Conservation (phyloP, 2,113 vertebrate genomes). For the Oryzias woworae region DNA sequence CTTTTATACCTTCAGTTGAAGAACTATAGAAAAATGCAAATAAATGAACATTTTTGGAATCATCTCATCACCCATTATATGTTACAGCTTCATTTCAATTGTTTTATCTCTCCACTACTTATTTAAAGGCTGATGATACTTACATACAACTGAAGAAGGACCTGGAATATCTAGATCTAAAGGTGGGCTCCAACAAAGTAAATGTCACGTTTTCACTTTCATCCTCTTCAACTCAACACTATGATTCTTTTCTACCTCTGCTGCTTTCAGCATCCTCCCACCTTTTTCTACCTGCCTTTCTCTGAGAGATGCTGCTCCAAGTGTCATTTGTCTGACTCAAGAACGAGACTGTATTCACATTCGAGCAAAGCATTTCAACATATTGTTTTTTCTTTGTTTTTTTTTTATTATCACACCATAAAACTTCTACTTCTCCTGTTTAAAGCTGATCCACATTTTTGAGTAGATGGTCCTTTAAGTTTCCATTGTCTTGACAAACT, state of each 20-base stretch:
- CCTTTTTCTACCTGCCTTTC: constrained; percentile 2
- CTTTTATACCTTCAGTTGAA: constrained; percentile 26
- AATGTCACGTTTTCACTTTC: constrained; percentile 50
- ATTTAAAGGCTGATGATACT: constrained; percentile 93
- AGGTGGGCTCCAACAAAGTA: constrained; percentile 82
- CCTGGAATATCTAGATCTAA: constrained; percentile 97
- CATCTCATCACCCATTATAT: constrained; percentile 45
- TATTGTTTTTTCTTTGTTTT: too few relatives aligned
- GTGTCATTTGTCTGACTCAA: too few relatives aligned
- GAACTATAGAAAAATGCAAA: constrained; percentile 26
- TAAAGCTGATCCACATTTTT: constrained; percentile 93
- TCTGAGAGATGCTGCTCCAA: too few relatives aligned
- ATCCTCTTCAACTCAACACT: constrained; percentile 37
- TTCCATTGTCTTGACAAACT: constrained; percentile 88
- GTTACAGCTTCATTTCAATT: constrained; percentile 69
- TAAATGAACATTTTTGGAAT: constrained; percentile 12
- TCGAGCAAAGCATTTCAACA: constrained; percentile 23
- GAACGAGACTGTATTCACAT: neutral
- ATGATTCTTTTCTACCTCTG: constrained; percentile 33
- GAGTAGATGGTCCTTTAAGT: constrained; percentile 89
- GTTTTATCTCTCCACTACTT: constrained; percentile 72
- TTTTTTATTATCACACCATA: constrained; percentile 20
- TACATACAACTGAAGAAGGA: constrained; percentile 98
- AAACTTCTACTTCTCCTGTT: constrained; percentile 73
- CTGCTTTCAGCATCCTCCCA: constrained; percentile 35